Conservation (phyloP, 1,140 invertebrate species). For the Bombus haemorrhoidalis region DNA sequence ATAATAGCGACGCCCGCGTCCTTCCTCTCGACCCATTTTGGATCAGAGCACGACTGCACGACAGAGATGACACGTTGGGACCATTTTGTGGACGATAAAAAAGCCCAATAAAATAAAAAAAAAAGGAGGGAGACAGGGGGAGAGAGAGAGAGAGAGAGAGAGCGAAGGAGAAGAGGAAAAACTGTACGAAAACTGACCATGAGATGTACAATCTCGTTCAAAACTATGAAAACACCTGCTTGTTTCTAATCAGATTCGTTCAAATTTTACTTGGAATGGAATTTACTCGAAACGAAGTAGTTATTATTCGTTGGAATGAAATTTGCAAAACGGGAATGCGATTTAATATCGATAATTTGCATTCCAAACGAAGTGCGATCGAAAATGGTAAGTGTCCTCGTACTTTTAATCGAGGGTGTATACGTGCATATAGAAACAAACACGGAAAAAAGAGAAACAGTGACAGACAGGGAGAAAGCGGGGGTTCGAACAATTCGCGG, state of each 20-base stretch:
- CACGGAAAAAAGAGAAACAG: no score
- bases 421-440: neutral
- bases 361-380: neutral
- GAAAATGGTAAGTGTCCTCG: neutral
- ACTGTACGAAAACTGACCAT: neutral
- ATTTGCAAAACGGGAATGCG: neutral
- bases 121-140: neutral
- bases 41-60: slow-evolving; percentile 23
- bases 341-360: neutral
- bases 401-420: neutral
- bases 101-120: slow-evolving; percentile 59
- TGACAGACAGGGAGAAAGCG: neutral
- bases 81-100: slow-evolving; percentile 58
- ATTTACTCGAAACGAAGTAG: neutral
- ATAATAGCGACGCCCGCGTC: slow-evolving; percentile 70
- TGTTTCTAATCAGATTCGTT: no score
- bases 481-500: slow-evolving; percentile 17
- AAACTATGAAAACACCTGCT: neutral
- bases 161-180: neutral
- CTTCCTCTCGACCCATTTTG: slow-evolving; percentile 70
- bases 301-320: neutral
- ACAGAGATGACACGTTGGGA: slow-evolving; percentile 47
- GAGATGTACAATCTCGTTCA: neutral
- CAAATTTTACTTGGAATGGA: no score
- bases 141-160: neutral